Conservation (phyloP, 2,888 invertebrate species). For the Noctuana brunneofusca region DNA sequence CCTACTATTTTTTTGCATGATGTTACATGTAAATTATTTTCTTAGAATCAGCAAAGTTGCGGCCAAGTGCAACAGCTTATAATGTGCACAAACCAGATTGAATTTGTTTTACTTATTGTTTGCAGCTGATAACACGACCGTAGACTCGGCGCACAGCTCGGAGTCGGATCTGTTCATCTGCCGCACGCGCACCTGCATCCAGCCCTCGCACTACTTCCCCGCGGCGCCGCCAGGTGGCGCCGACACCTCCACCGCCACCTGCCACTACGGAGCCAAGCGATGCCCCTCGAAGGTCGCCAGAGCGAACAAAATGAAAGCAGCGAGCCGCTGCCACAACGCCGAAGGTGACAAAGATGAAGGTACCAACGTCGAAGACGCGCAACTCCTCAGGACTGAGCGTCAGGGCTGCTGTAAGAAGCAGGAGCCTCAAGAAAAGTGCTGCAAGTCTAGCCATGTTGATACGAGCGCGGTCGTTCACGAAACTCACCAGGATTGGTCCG, state of each 20-base stretch:
- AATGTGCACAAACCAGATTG: not conserved
- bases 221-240: slow-evolving; percentile 46
- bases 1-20: too few species aligned
- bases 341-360: slow-evolving; percentile 60
- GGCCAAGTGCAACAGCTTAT: too few species aligned
- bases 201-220: slow-evolving; percentile 73
- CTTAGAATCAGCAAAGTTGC: too few species aligned
- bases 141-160: slow-evolving; percentile 60
- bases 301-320: slow-evolving; percentile 51
- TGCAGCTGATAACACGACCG: slow-evolving; percentile 70
- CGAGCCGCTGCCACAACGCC: slow-evolving; percentile 51
- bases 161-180: slow-evolving; percentile 72
- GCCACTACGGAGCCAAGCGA: slow-evolving; percentile 67
- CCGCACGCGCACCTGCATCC: slow-evolving; percentile 71
- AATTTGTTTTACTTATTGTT: not conserved
- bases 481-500: slow-evolving; percentile 29
- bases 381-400: slow-evolving; percentile 58
- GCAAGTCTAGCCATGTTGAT: slow-evolving; percentile 47
- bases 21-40: too few species aligned
- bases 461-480: slow-evolving; percentile 44
- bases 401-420: slow-evolving; percentile 49
- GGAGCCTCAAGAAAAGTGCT: slow-evolving; percentile 44
- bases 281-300: slow-evolving; percentile 71
- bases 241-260: slow-evolving; percentile 53
- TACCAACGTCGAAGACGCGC: slow-evolving; percentile 66